Base-by-base conservation (phyloP, 1,140 invertebrate species). In the Augochlora pura region DNA sequence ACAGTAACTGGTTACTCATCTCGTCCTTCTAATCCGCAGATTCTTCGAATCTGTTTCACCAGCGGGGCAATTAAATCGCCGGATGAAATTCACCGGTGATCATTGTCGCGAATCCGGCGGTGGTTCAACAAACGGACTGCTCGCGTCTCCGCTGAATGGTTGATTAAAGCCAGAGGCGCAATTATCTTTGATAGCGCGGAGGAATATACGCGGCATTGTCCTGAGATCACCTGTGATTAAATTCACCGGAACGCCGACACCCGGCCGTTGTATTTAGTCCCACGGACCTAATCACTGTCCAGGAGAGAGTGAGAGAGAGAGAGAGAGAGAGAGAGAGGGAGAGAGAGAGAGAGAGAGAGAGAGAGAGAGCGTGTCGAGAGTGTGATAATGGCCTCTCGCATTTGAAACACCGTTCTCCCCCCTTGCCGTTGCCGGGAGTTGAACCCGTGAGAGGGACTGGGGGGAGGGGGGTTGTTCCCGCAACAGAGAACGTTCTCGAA, bases 211-310 rank as follows among this genome's bases (percentile, higher is more conserved):
- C 70, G 52, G 71, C 71, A 83, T 83, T 80, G 81, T 84, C 39
- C 64, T 73, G 69, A 59, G 72, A 80, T 49, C 57, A 18, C n/a
- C 68, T 57, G 73, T 83, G 67, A 85, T 84, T 85, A 83, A 85
- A 85, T 84, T 85, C 82, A 67, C 62, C 65, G 57, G 57, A 72
- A 79, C 68, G 42, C 72, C 49, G 62, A 72, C 81, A 80, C n/a
- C n/a, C n/a, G n/a, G n/a, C n/a, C n/a, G 68, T 57, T 75, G 71
- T 79, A 85, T 73, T 84, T 77, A 84, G 62, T 67, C 21, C 69
- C 32, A 60, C 84, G 80, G 83, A 85, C 79, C 84, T 85, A 85
- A 85, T 85, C 84, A 77, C 62, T 74, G 66, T 57, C 64, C 39
- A 32, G 14, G 27, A 80, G 60, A n/a, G n/a, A n/a, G n/a, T n/a